Percentiles rank a stretch among this genome's conserved stretches.
Conservation (phyloP, 2,113 vertebrate species). For the Agapornis roseicollis region DNA sequence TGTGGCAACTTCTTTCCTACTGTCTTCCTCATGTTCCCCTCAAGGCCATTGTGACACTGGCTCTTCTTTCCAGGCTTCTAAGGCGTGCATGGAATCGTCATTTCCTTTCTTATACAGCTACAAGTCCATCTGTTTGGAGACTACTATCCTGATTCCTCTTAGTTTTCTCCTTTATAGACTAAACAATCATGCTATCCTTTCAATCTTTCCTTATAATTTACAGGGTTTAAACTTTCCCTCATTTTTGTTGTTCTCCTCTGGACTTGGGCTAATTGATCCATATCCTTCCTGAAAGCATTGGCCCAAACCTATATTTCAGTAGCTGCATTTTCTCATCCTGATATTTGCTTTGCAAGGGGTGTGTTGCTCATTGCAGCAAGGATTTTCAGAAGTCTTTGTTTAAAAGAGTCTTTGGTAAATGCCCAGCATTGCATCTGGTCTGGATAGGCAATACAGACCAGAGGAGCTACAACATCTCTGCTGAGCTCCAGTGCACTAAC, state of each 20-base stretch:
- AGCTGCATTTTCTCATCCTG: background rate
- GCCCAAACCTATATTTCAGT: background rate
- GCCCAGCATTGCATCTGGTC: background rate
- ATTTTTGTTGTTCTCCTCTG: background rate
- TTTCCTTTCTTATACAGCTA: background rate
- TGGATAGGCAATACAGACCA: background rate
- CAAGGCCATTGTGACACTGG: rapidly evolving
- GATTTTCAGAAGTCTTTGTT: background rate
- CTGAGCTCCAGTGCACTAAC: background rate
- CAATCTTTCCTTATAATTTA: background rate
- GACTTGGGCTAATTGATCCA: background rate
- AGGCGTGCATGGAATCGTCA: background rate
- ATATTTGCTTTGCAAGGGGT: background rate
- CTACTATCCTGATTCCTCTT: background rate
- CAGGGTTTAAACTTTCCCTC: background rate
- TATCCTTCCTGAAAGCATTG: background rate
- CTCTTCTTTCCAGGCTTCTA: background rate
- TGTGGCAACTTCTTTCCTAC: background rate
- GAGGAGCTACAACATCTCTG: background rate
- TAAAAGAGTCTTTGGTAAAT: background rate
- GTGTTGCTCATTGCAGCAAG: background rate
- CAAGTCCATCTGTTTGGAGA: background rate
- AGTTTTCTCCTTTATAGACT: conserved; percentile 8
- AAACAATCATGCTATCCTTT: conserved; percentile 18
- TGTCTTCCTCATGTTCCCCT: background rate